Percentiles rank a stretch among this genome's conserved stretches.
phyloP scores from a whole-genome alignment of 2,113 vertebrate genomes.

The Forbesichthys agassizii region DNA sequence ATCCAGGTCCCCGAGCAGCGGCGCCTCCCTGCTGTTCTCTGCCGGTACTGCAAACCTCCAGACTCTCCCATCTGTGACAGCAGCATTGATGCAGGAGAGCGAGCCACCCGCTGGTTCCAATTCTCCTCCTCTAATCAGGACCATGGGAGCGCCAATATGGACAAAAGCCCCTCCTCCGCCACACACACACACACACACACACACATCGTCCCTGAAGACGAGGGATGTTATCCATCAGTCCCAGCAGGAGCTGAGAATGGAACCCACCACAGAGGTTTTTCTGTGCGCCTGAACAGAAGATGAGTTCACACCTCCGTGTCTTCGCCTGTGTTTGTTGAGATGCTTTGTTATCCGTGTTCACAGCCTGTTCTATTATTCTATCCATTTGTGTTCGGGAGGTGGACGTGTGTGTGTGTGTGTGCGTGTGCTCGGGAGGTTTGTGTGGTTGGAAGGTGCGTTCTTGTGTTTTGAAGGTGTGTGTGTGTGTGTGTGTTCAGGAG shows the following conservation, averaged over 20 bases:
- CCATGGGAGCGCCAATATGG: no score
- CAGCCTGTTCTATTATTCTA: no score
- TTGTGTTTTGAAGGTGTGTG: not conserved
- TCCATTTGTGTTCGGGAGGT: no score
- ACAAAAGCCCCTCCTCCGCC: no score
- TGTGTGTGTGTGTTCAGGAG: not conserved
- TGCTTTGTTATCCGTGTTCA: not conserved
- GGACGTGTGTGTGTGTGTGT: no score
- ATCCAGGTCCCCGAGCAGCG: not conserved
- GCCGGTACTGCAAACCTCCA: not conserved
- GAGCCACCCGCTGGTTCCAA: no score
- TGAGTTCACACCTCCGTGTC: not conserved
- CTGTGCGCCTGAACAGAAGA: not conserved
- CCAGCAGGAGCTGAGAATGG: no score
- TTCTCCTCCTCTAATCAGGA: no score
- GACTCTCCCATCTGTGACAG: not conserved
- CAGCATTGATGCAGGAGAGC: not conserved
- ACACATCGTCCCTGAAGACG: no score
- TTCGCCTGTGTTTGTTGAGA: not conserved
- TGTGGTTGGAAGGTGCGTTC: not conserved
- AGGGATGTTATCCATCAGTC: not conserved
- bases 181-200: not conserved
- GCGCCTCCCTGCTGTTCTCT: not conserved
- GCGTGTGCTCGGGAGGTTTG: not conserved
- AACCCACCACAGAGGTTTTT: no score